Percentiles rank a stretch among this genome's conserved stretches.
Conservation (phyloP, 2,113 vertebrate genomes). For the Anguilla rostrata region DNA sequence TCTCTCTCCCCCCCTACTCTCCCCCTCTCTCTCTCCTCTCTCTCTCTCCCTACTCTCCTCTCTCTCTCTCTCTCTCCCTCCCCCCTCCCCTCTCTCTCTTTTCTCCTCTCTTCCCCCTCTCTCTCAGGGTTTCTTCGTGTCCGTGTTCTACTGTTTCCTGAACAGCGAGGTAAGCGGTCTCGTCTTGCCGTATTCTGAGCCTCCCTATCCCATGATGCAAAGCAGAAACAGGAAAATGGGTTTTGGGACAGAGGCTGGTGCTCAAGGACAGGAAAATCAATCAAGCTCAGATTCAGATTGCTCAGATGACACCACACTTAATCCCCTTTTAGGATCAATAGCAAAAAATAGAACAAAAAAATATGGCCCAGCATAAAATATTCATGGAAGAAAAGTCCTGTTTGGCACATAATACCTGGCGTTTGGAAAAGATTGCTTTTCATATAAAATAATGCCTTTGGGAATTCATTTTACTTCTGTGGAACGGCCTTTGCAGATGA, state of each 20-base stretch:
- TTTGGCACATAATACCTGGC: neutral
- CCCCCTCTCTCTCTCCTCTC: too few relatives aligned
- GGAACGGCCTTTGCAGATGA: neutral
- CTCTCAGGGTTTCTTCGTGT: conserved; percentile 80
- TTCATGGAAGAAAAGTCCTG: neutral
- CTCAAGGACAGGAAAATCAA: neutral
- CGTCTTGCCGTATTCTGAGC: neutral
- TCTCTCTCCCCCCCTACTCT: too few relatives aligned
- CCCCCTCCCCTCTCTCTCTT: conserved; percentile 38
- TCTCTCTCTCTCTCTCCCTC: conserved; percentile 39
- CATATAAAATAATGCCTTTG: neutral
- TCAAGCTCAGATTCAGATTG: neutral
- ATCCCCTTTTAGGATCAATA: neutral
- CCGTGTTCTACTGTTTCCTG: conserved; percentile 83
- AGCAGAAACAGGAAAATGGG: neutral
- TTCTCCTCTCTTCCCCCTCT: conserved; percentile 36
- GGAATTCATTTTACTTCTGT: neutral
- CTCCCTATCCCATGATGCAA: neutral
- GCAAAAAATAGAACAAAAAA: neutral
- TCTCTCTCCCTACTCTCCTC: neutral
- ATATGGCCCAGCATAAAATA: neutral
- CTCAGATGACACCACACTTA: neutral
- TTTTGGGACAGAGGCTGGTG: neutral
- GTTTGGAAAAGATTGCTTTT: neutral
- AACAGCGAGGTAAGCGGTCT: conserved; percentile 77